A percentile compares a stretch with the other conserved stretches of the same genome.
Evolutionary conservation across 1,140 invertebrate genomes (phyloP).

Genomic region (Trichoplusia ni): DNA sequence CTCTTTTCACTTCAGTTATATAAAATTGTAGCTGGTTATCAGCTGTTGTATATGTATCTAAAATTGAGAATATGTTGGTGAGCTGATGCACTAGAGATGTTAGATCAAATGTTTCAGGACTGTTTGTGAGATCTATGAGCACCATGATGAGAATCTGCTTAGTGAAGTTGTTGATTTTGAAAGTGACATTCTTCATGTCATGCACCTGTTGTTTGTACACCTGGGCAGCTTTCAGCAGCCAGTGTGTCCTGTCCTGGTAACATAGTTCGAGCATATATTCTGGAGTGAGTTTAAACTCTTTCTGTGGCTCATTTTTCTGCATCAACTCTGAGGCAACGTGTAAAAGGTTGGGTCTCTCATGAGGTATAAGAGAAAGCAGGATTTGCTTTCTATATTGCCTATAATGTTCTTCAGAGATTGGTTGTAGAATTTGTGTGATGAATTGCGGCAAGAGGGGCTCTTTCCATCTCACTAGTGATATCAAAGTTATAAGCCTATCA

Average conservation of each 20-base stretch:
- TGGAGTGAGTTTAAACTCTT: slow-evolving; percentile 69
- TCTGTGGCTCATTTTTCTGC: slow-evolving; percentile 66
- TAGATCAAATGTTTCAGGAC: slow-evolving; percentile 71
- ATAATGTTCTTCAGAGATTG: slow-evolving; percentile 57
- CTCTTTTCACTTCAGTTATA: slow-evolving; percentile 77
- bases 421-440: slow-evolving; percentile 56
- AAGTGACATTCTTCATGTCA: slow-evolving; percentile 74
- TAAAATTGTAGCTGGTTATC: slow-evolving; percentile 75
- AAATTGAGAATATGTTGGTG: slow-evolving; percentile 74
- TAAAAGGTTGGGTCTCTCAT: slow-evolving; percentile 60
- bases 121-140: slow-evolving; percentile 76
- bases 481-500: slow-evolving; percentile 62
- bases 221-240: slow-evolving; percentile 75
- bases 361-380: slow-evolving; percentile 64
- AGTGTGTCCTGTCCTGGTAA: slow-evolving; percentile 75
- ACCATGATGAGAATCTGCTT: slow-evolving; percentile 78
- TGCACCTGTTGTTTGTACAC: slow-evolving; percentile 72
- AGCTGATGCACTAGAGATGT: slow-evolving; percentile 69
- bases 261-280: slow-evolving; percentile 78
- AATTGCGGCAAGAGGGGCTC: slow-evolving; percentile 56
- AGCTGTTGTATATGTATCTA: slow-evolving; percentile 69
- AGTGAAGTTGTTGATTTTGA: slow-evolving; percentile 75
- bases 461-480: slow-evolving; percentile 65
- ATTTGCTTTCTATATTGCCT: slow-evolving; percentile 73
- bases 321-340: slow-evolving; percentile 58